Base-by-base conservation (phyloP, 2,888 invertebrate genomes). In the Ellobium chinense region DNA sequence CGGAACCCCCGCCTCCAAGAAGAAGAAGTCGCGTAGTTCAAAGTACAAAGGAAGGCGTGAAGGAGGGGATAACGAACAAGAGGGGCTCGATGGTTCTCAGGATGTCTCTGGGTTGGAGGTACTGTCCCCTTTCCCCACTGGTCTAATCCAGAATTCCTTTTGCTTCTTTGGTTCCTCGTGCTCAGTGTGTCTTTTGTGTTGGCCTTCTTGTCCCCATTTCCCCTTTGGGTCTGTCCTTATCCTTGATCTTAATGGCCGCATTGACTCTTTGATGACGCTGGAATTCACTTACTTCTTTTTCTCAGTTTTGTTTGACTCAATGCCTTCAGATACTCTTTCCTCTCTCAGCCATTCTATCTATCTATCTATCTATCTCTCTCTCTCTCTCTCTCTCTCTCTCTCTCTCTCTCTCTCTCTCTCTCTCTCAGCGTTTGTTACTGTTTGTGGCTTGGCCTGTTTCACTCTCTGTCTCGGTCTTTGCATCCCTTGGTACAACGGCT, bases 11-110 rank as follows among this genome's bases (percentile, higher is more conserved):
- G 27, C 27, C 24, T 37, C 39, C 69, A 74, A 60, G 66, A 81
- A 78, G 72, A 76, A 73, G 39, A 56, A 66, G 31, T 5, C 54
- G 0, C 65, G 65, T 76, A 12, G 58, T 1, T 78, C 81, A n/a
- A 83, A 83, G 70, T 29, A 0, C 27, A 7, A 58, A 1, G 60
- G 36, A 2, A 34, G 58, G 34, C 72, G 60, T 24, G 72, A 72
- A 12, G 9, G 7, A 18, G 46, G 46, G 9, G 80, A 73, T 14
- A 65, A 46, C 24, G 82, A 60, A 36, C 62, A 70, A 4, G 75
- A 56, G 27, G 65, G 27, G 12, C 21, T 46, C 5, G 69, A 31
- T 18, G 69, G 69, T n/a, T 7, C 46, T 46, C 72, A 72, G 2
- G 36, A 72, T 37, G 36, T 14, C 9, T 72, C 72, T 60, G 24